A percentile compares a stretch with the other conserved stretches of the same genome.
phyloP scores from a whole-genome alignment of 2,113 vertebrate genomes.

The Chaetops frenatus region DNA sequence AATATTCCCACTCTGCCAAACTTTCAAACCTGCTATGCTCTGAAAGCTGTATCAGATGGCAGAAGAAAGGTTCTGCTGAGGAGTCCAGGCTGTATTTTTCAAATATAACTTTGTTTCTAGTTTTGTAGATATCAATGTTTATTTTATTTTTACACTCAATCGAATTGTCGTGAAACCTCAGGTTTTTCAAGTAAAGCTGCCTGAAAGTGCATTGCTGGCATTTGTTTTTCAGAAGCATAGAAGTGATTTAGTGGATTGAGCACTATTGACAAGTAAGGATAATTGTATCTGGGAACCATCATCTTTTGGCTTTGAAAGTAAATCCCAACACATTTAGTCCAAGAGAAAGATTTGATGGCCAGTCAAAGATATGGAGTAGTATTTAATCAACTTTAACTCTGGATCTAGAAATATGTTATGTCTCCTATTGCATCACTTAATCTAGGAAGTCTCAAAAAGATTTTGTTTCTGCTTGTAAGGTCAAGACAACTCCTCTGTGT shows the following conservation, averaged over 20 bases:
- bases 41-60: background rate
- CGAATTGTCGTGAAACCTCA: background rate
- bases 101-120: background rate
- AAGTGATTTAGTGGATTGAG: background rate
- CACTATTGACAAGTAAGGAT: background rate
- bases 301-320: background rate
- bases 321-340: background rate
- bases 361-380: background rate
- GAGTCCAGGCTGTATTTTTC: background rate
- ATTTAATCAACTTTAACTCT: background rate
- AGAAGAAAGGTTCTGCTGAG: background rate
- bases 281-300: background rate
- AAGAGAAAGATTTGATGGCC: background rate
- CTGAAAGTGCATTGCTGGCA: background rate
- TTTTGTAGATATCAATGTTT: background rate
- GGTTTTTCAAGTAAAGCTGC: background rate
- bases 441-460: background rate
- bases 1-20: background rate
- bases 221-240: background rate
- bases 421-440: background rate
- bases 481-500: background rate
- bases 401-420: background rate
- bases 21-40: background rate
- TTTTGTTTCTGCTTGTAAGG: background rate
- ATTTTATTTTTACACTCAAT: background rate